phyloP scores from a whole-genome alignment of 2,797 vertebrate species.

The Amblyopsis hoosieri region DNA sequence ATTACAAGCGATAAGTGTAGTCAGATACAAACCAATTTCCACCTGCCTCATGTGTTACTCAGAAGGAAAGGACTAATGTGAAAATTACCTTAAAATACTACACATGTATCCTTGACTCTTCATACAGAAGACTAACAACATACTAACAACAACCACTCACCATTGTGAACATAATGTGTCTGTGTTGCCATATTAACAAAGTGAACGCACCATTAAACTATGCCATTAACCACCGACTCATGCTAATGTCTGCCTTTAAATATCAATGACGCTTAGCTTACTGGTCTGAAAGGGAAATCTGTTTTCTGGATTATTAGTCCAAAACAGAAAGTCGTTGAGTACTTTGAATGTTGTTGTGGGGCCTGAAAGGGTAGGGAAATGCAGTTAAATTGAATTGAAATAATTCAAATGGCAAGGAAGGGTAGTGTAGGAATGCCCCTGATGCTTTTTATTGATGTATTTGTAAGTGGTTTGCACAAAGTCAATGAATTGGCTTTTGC shows the following conservation, averaged over 20 bases:
- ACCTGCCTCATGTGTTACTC: conserved; percentile 42
- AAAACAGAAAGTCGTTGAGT: conserved; percentile 73
- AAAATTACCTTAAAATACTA: conserved; percentile 53
- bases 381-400: conserved; percentile 78
- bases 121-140: conserved; percentile 49
- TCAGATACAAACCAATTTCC: conserved; percentile 23
- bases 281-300: conserved; percentile 89
- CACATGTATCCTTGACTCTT: conserved; percentile 67
- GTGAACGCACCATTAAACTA: conserved; percentile 83
- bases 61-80: conserved; percentile 26
- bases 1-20: conserved; percentile 14
- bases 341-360: conserved; percentile 62
- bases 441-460: conserved; percentile 74
- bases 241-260: conserved; percentile 90
- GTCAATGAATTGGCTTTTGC: conserved; percentile 68
- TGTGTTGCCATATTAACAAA: conserved; percentile 79
- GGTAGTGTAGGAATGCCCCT: conserved; percentile 49
- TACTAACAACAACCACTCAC: conserved; percentile 55
- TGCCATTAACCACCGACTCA: conserved; percentile 92
- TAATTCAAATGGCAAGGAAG: conserved; percentile 74
- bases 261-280: conserved; percentile 87
- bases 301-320: conserved; percentile 83
- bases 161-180: conserved; percentile 73
- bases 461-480: conserved; percentile 63
- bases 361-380: conserved; percentile 59